Percentiles rank a stretch among this genome's conserved stretches.
These are phyloP conservation scores for Antechinus flavipes DNA, from an alignment of 2,113 vertebrate species.

Conservation along the genomic window DNA sequence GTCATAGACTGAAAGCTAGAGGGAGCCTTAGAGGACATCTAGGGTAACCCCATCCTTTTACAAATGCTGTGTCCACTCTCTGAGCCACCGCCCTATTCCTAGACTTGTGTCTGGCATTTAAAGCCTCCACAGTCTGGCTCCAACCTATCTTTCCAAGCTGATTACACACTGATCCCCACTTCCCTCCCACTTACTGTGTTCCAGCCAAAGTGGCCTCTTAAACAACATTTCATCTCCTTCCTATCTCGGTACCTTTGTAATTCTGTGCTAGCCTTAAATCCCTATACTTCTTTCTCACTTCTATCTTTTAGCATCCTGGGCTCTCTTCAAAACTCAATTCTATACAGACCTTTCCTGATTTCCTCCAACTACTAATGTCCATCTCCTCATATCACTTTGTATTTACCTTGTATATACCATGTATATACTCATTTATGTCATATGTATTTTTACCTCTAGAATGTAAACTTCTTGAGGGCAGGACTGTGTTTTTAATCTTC, in stretches of 20 bases:
- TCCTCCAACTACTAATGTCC: neutral
- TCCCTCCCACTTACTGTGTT: neutral
- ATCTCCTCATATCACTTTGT: neutral
- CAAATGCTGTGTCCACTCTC: neutral
- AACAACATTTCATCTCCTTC: neutral
- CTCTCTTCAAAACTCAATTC: neutral
- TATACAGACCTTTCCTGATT: neutral
- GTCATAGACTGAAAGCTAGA: neutral
- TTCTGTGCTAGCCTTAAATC: neutral
- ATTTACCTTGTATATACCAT: neutral
- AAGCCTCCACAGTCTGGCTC: neutral
- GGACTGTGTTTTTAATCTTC: neutral
- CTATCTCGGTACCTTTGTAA: neutral
- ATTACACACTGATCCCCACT: neutral
- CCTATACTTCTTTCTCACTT: neutral
- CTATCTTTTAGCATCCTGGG: neutral
- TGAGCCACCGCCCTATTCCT: neutral
- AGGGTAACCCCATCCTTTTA: neutral
- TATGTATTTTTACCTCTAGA: neutral
- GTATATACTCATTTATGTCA: neutral
- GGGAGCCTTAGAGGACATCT: neutral
- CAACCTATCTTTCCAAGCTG: neutral
- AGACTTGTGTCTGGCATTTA: neutral
- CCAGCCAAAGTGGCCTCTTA: neutral
- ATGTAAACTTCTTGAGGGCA: neutral